Evolutionary conservation across 2,113 vertebrate genomes (phyloP), one percentile per base, ranked within the genome.

Genomic region (Syngnathoides biaculeatus): DNA sequence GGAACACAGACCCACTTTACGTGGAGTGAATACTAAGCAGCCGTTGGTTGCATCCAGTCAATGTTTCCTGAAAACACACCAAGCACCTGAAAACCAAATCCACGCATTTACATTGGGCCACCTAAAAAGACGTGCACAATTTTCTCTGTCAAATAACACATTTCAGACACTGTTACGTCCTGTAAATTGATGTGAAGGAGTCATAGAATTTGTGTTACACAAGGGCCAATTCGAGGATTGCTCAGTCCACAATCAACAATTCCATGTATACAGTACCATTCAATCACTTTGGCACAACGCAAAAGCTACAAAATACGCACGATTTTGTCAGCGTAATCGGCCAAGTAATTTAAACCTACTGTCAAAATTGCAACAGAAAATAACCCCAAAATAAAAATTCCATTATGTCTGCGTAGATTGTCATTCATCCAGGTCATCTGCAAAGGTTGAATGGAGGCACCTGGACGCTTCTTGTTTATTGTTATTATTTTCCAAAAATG

Each of bases 1-100:
- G 88, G 89, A 93, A 94, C 88, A 94, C 87, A 94, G 91, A 92
- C 91, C 91, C 93, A 94, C 93, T 95, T 95, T 95, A 90, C 91
- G 94, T 93, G 92, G 92, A 80, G 87, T 90, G 93, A 93, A 95
- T 95, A 93, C 90, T 92, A 94, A 94, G 92, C 93, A 92, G 92
- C 85, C 85, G 87, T 59, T 67, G 75, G 87, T 59, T 67, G 75
- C 74, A 74, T 82, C 75, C 70, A 79, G 81, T 77, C 45, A 57
- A 71, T 78, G 72, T 83, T 85, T 82, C 74, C 68, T 75, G 72
- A 73, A 81, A 86, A 84, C 73, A 65, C 71, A 71, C 69, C 72
- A 48, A 64, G 26, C 74, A 86, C 79, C 80, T 78, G 79, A 75
- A 72, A 69, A 69, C 65, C 17, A 53, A 69, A 75, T 56, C 68